Base-by-base conservation (phyloP, 2,888 invertebrate genomes). In the Baronia brevicornis region DNA sequence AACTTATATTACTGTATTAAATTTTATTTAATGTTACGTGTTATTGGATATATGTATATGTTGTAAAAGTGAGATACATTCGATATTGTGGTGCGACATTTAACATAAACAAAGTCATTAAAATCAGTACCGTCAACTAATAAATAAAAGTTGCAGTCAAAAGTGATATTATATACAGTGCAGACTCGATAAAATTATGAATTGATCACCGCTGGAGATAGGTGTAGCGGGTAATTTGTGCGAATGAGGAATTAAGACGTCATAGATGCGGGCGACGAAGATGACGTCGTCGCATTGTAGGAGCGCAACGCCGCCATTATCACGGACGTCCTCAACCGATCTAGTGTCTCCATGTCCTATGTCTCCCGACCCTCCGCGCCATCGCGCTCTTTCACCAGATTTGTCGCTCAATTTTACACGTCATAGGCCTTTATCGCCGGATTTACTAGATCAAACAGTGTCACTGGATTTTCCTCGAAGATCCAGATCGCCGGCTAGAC, bases 401-500 rank as follows among this genome's bases (percentile, higher is more conserved):
- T 29, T 78, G 10, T 50, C 68, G 2, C 27, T 71, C 8, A 63
- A 67, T 49, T 77, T 78, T 38, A 46, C 63, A 20, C 61, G 64
- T 38, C 74, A 66, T 33, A 46, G 79, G 0, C 68, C 79, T 0
- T 41, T 84, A 26, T 75, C 85, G 1, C 86, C 88, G 3, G 80
- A 69, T 19, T 56, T 73, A 0, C 41, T 74, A 28, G 70, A 68
- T 3, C 55, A 77, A 7, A 70, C 79, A 1, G 45, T 84, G 4
- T 78, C 85, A 1, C 86, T 88, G 10, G 82, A 82, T 32, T 62
- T 82, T n/a, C 60, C 71, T 0, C 47, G 79, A 5, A 47, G 84
- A 3, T 77, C 80, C 1, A 60, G 79, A 1, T 86, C 88, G 10
- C 87, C 88, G 0, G 85, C 84, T n/a, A 77, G 88, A 28, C 90